Base-by-base conservation (phyloP, 2,113 vertebrate genomes). In the Arenaria interpres region DNA sequence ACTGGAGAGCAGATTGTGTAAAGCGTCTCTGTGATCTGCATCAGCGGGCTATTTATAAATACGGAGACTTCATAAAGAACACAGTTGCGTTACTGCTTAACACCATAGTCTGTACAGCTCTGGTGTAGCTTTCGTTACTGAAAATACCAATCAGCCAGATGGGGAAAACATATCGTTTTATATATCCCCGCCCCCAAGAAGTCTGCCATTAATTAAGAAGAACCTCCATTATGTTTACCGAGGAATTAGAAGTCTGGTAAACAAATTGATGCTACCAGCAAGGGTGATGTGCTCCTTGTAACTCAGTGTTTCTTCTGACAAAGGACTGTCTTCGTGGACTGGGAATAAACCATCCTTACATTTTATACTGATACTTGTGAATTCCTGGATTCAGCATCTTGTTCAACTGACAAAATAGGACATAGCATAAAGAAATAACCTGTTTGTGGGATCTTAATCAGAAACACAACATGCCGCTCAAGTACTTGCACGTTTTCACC, bases 241-340 rank as follows among this genome's bases (percentile, higher is more conserved):
- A 77, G 97, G 91, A 94, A 94, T 95, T 96, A 92, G 96, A 93
- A 94, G 73, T 93, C 97, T 96, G 97, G 96, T 97, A 97, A 97
- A 96, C 96, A 97, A 95, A 96, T 92, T 62, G 63, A 81, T 89
- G 83, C 90, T 97, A 93, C 96, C 96, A 97, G 96, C 96, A 88
- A 97, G 87, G 75, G 84, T 60, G 71, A 75, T 82, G 63, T 71
- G 77, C 95, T 93, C 54, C 91, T 88, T 91, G 78, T n/a, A 74
- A 96, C 92, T 90, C 85, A 69, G 91, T 97, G 69, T 97, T 97
- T 54, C 21, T 91, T 97, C 88, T 94, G 91, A 97, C 77, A 85
- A 95, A 97, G 96, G 97, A 97, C 95, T 69, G 75, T 90, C 94
- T 92, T 71, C 68, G 9, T 62, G 85, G 94, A 95, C 92, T 93